Evolutionary conservation across 1,140 invertebrate genomes (phyloP), one percentile per base, ranked within the genome.

Genomic region (Physella acuta): DNA sequence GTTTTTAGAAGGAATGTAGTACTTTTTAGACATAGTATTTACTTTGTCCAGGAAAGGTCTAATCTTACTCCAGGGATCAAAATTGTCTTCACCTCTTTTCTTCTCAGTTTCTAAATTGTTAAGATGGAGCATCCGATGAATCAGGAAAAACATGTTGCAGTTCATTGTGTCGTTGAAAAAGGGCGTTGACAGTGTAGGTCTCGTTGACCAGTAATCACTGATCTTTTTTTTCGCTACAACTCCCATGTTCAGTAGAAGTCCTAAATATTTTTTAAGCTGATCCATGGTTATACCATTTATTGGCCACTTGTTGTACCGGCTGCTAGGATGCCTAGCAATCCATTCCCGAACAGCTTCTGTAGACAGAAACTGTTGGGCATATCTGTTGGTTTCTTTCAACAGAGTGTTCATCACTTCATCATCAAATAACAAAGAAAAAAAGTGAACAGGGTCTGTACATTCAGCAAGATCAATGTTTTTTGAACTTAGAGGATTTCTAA

Each of bases 31-130:
- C 2, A n/a, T n/a, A 36, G 3, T 28, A 53, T 62, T 71, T 16
- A 71, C 16, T 14, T n/a, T 14, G 37, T 68, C 72, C 0, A 71
- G 56, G 4, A 73, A 52, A 26, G 68, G 53, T 34, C 62, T 31
- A 14, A 73, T 53, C 58, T 73, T 73, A 55, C 24, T n/a, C 68
- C 56, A 66, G 17, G 71, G 71, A 39, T 73, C 71, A 71, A 56
- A 73, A 5, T 63, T 63, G 30, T 16, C 36, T 33, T 73, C 17
- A n/a, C 68, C 71, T 33, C 67, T 26, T 26, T 2, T 0, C 4
- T 34, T 66, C 30, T 66, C 44, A 3, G 8, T 31, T 11, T 39
- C 24, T 26, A 17, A 3, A 33, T 68, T 30, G 51, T 51, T 49
- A 3, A 59, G 3, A 37, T 71, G 70, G n/a, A 71, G 26, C 70